A percentile compares a stretch with the other conserved stretches of the same genome.
Evolutionary conservation across 2,113 vertebrate species (phyloP).

Genomic region (Notothenia rossii): DNA sequence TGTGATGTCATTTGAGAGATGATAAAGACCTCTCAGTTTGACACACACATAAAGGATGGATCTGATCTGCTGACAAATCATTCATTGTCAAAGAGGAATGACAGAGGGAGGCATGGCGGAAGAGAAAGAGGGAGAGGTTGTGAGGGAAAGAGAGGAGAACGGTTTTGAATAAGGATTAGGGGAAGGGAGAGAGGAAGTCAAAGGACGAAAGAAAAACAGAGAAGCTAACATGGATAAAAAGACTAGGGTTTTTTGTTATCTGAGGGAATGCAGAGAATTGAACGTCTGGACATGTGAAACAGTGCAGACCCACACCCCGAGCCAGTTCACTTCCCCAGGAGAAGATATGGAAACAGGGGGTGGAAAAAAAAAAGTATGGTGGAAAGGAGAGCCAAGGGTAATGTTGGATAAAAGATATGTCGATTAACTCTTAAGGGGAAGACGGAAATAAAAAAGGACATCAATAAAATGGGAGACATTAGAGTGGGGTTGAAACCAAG

Average conservation of each 20-base stretch:
- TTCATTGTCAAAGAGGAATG: conserved; percentile 28
- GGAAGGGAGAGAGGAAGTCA: neutral
- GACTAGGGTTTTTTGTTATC: conserved; percentile 41
- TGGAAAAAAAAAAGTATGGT: conserved; percentile 24
- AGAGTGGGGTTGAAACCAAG: conserved; percentile 9
- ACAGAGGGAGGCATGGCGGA: conserved; percentile 20
- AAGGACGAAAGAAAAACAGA: conserved; percentile 51
- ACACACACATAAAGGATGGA: conserved; percentile 30
- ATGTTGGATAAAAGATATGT: conserved; percentile 19
- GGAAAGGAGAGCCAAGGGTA: conserved; percentile 15
- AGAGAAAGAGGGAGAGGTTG: neutral
- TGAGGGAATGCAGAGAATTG: conserved; percentile 57
- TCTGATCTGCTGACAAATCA: conserved; percentile 25
- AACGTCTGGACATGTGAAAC: conserved; percentile 59
- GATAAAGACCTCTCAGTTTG: conserved; percentile 22
- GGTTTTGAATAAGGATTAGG: neutral
- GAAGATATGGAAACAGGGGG: conserved; percentile 44
- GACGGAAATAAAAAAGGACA: conserved; percentile 22
- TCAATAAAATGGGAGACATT: conserved; percentile 21
- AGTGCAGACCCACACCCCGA: conserved; percentile 56
- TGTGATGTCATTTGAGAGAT: conserved; percentile 34
- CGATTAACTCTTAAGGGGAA: conserved; percentile 25
- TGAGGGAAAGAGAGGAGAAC: neutral
- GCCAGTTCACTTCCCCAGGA: conserved; percentile 53
- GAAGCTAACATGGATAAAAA: conserved; percentile 19